phyloP scores from a whole-genome alignment of 2,888 invertebrate species.

The Mystacides longicornis region DNA sequence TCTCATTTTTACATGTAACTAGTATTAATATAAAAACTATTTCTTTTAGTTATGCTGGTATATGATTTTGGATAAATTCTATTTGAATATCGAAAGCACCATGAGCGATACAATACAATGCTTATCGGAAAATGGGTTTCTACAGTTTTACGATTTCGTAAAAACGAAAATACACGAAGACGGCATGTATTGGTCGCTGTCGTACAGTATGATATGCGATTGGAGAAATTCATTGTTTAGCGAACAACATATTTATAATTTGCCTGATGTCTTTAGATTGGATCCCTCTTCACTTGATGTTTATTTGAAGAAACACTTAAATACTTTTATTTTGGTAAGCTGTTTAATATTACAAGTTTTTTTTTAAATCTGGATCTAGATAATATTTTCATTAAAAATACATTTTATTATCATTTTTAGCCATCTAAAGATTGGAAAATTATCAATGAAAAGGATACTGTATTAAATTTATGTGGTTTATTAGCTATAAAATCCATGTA shows the following conservation, averaged over 20 bases:
- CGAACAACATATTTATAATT: neutral
- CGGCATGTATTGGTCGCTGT: conserved; percentile 22
- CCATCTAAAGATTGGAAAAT: neutral
- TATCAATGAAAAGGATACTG: neutral
- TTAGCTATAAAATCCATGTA: conserved; percentile 18
- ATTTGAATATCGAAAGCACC: conserved; percentile 8
- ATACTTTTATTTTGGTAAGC: conserved; percentile 6
- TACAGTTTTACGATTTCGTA: conserved; percentile 7
- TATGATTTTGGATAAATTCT: conserved; percentile 11
- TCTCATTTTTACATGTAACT: too few species aligned
- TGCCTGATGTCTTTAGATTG: neutral
- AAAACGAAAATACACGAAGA: conserved; percentile 15
- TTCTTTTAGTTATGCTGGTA: conserved; percentile 32
- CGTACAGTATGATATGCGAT: too few species aligned
- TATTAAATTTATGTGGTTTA: conserved; percentile 13
- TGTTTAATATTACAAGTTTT: neutral
- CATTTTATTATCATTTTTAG: neutral
- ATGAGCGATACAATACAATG: conserved; percentile 7
- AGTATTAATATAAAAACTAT: too few species aligned
- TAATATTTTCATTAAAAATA: neutral
- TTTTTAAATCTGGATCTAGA: neutral
- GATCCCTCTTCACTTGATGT: neutral
- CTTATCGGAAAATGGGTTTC: conserved; percentile 11
- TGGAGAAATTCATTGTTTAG: conserved; percentile 1
- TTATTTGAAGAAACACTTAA: conserved; percentile 6